These are phyloP conservation scores for Calypte anna DNA, from an alignment of 2,113 vertebrate genomes.

Conservation along the genomic window DNA sequence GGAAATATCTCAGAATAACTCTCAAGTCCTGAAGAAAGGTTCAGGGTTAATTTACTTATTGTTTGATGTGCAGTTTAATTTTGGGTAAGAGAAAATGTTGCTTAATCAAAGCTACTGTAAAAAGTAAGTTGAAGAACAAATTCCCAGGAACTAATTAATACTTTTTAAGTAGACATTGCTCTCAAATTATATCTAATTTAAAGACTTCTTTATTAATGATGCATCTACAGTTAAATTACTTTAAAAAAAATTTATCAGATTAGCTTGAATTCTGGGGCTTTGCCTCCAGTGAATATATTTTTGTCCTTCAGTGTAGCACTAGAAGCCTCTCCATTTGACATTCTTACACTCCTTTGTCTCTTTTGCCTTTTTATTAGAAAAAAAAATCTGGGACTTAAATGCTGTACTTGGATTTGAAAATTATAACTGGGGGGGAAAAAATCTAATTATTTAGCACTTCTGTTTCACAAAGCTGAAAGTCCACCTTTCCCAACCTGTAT, in stretches of 20 bases:
- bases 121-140: conserved; percentile 53
- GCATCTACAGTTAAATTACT: conserved; percentile 68
- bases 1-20: conserved; percentile 78
- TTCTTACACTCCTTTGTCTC: not conserved
- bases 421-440: not conserved
- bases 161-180: conserved; percentile 12
- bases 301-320: not conserved
- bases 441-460: not conserved
- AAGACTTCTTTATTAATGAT: conserved; percentile 36
- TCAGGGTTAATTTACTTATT: conserved; percentile 80
- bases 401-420: not conserved
- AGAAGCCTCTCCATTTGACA: not conserved
- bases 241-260: conserved; percentile 57
- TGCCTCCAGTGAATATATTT: conserved; percentile 47
- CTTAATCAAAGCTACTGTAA: conserved; percentile 73
- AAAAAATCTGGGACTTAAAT: not conserved
- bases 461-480: not conserved
- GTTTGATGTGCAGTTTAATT: conserved; percentile 79
- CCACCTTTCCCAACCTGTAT: not conserved
- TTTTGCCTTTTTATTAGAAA: not conserved
- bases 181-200: conserved; percentile 35
- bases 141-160: conserved; percentile 35
- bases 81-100: conserved; percentile 62
- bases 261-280: conserved; percentile 40
- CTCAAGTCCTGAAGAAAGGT: conserved; percentile 77